Evolutionary conservation across 2,113 vertebrate species (phyloP), one percentile per base, ranked within the genome.

Genomic region (Hippoglossus stenolepis): DNA sequence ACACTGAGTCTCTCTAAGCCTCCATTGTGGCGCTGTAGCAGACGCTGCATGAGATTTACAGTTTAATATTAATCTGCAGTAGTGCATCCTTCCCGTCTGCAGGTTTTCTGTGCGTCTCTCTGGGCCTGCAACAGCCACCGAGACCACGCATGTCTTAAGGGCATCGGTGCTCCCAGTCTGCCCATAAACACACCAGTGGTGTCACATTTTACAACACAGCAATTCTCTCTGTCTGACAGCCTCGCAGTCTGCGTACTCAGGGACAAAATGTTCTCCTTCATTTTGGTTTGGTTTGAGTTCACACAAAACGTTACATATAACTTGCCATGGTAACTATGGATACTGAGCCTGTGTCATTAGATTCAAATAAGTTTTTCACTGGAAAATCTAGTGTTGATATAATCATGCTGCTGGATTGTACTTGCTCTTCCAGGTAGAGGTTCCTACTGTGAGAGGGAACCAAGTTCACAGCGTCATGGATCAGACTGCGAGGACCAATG

Each of bases 31-130:
- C 62, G 70, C 53, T 59, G 64, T 24, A 79, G 28, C 63, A 73
- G 54, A 60, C 49, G 72, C 57, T 76, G 13, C 4, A 31, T 53
- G 53, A 65, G 76, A 84, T 86, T 78, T 87, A 70, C 15, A 67
- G 11, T 68, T 81, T 63, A 85, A 87, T 86, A 83, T 85, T 54
- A 56, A 76, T 82, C 26, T 53, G 1, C 18, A 35, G 49, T 26
- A 47, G 43, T 5, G 4, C 20, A 40, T 79, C 63, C 12, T 66
- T 61, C 26, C 57, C 40, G 1, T 12, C 58, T 83, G 21, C 23
- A 40, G 24, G 17, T 73, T 75, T 8, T 56, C 31, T 61, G 5
- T 43, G 8, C 14, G 24, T 74, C 54, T 70, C 64, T 40, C 21
- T 26, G 26, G 20, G 62, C 35, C 40, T 57, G 21, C 74, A 31